Evolutionary conservation across 2,797 vertebrate genomes (phyloP).

Genomic region (Platalea minor): DNA sequence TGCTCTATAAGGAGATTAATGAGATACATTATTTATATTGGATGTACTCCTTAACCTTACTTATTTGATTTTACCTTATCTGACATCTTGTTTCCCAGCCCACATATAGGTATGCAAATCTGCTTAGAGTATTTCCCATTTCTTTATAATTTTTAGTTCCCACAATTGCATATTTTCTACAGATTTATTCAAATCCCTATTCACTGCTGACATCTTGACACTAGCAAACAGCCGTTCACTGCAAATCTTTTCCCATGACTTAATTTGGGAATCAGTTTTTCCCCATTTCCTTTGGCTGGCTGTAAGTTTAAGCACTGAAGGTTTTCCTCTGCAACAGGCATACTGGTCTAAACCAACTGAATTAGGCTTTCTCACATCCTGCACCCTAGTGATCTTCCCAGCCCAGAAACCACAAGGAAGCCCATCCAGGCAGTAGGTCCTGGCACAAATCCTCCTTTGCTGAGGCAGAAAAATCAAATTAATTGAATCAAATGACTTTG

Average conservation of each 20-base stretch:
- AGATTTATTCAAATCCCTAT: conserved; percentile 28
- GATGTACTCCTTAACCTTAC: neutral
- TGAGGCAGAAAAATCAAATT: neutral
- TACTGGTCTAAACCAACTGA: neutral
- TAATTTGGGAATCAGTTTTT: conserved; percentile 46
- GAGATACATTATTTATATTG: neutral
- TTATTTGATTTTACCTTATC: conserved; percentile 13
- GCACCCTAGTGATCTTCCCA: neutral
- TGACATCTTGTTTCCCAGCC: neutral
- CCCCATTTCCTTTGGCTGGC: conserved; percentile 21
- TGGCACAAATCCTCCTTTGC: neutral
- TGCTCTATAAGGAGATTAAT: neutral
- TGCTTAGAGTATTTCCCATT: neutral
- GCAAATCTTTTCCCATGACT: conserved; percentile 58
- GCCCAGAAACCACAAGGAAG: neutral
- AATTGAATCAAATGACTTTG: neutral
- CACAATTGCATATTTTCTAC: neutral
- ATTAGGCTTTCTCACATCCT: neutral
- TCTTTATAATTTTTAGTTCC: conserved; percentile 19
- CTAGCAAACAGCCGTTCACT: neutral
- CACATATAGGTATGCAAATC: neutral
- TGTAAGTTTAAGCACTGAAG: neutral
- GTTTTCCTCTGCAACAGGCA: neutral
- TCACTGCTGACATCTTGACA: conserved; percentile 24
- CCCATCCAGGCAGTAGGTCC: neutral